These are phyloP conservation scores for Pseudorasbora parva DNA, from an alignment of 2,113 vertebrate genomes.

Conservation along the genomic window DNA sequence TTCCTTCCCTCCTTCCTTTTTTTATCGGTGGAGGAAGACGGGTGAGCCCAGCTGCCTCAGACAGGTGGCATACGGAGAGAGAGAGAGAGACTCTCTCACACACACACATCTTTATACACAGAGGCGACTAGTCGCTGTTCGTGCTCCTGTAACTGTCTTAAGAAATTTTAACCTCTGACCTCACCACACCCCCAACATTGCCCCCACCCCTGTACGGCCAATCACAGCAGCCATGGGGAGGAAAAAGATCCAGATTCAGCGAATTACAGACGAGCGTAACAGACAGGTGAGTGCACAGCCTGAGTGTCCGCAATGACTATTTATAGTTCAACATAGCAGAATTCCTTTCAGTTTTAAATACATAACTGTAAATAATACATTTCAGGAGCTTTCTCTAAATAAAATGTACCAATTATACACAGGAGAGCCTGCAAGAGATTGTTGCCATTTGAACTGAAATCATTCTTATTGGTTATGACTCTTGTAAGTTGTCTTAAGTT, in stretches of 20 bases:
- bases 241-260: slow-evolving; percentile 99
- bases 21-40: slow-evolving; percentile 51
- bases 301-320: background rate
- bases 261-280: slow-evolving; percentile 97
- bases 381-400: background rate
- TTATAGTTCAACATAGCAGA: background rate
- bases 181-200: slow-evolving; percentile 51
- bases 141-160: slow-evolving; percentile 29
- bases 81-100: slow-evolving; percentile 52
- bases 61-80: slow-evolving; percentile 52
- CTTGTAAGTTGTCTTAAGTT: background rate
- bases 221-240: slow-evolving; percentile 85
- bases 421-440: background rate
- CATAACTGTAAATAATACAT: background rate
- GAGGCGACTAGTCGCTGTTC: slow-evolving; percentile 30
- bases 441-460: background rate
- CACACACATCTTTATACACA: slow-evolving; percentile 50
- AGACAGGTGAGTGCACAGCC: slow-evolving; percentile 82
- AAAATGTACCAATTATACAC: background rate
- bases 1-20: slow-evolving; percentile 52
- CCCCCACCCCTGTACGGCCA: slow-evolving; percentile 52
- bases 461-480: background rate
- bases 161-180: slow-evolving; percentile 47
- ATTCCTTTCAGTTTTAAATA: background rate
- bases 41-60: slow-evolving; percentile 54